Evolutionary conservation across 2,888 invertebrate species (phyloP).

Genomic region (Chalcis sispes): DNA sequence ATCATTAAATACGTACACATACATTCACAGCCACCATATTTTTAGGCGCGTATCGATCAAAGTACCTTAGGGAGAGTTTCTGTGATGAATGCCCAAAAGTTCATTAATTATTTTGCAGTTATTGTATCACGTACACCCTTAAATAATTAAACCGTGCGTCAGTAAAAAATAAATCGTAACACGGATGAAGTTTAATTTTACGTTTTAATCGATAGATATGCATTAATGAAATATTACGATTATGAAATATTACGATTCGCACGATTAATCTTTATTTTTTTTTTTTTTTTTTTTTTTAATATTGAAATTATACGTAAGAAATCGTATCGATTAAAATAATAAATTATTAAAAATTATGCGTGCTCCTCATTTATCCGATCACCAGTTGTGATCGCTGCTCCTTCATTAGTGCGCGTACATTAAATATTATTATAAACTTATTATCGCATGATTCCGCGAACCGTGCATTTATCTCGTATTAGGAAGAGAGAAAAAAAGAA

Average conservation of each 20-base stretch:
- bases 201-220: neutral
- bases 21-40: neutral
- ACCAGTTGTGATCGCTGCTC: slow-evolving; percentile 31
- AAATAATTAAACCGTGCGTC: slow-evolving; percentile 13
- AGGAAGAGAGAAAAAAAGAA: slow-evolving; percentile 1
- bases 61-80: slow-evolving; percentile 36
- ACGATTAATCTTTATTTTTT: no score
- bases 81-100: slow-evolving; percentile 48
- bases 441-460: neutral
- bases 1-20: slow-evolving; percentile 6
- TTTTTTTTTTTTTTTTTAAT: no score
- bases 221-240: no score
- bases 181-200: slow-evolving; percentile 13
- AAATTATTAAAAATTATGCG: slow-evolving; percentile 17
- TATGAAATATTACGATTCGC: no score
- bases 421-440: slow-evolving; percentile 2
- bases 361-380: slow-evolving; percentile 9
- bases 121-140: neutral
- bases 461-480: slow-evolving; percentile 38
- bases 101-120: slow-evolving; percentile 38
- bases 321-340: neutral
- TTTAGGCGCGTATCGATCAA: slow-evolving; percentile 16
- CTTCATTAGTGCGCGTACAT: neutral
- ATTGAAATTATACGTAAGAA: no score
- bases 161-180: neutral